Base-by-base conservation (phyloP, 2,888 invertebrate genomes). In the Cynaeus angustus region DNA sequence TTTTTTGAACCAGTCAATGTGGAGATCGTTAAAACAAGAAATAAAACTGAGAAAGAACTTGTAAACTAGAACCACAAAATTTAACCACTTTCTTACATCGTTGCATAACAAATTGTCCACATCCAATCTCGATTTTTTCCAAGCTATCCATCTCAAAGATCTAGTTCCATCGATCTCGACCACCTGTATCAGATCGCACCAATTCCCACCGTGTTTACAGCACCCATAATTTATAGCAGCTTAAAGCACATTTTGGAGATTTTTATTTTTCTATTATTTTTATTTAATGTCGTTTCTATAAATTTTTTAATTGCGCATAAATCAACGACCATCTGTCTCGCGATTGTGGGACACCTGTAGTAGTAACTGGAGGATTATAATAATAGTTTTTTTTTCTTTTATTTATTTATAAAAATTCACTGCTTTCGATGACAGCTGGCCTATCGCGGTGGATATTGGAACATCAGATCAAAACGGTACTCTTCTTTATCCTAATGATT, bases 401-500 rank as follows among this genome's bases (percentile, higher is more conserved):
- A 33, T 16, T 62, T 62, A 48, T 62, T 62, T 50, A 50, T 38
- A 62, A 12, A 62, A 45, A 43, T 56, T 56, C 28, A 26, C 26
- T n/a, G 41, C 41, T 7, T 41, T 12, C 56, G 3, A 55, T 33
- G 46, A 53, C 65, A 65, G 53, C 33, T 65, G 65, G 53, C 59
- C 59, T 59, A 59, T 59, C 59, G 46, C 10, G 59, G 28, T 33
- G 59, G 43, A 46, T 59, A 59, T 59, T 59, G 59, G 59, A 59
- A 45, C 33, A 58, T 38, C 16, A 14, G 43, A 58, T 8, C 16
- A 1, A 26, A 59, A 59, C 59, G 59, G 59, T 26, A 59, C 9
- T 59, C 46, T 59, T 45, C 43, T 59, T 59, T 59, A 59, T 59
- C 45, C 30, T 59, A 59, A 59, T 59, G 59, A 43, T 59, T 59